phyloP scores from a whole-genome alignment of 2,797 vertebrate genomes.

The Acanthis flammea region DNA sequence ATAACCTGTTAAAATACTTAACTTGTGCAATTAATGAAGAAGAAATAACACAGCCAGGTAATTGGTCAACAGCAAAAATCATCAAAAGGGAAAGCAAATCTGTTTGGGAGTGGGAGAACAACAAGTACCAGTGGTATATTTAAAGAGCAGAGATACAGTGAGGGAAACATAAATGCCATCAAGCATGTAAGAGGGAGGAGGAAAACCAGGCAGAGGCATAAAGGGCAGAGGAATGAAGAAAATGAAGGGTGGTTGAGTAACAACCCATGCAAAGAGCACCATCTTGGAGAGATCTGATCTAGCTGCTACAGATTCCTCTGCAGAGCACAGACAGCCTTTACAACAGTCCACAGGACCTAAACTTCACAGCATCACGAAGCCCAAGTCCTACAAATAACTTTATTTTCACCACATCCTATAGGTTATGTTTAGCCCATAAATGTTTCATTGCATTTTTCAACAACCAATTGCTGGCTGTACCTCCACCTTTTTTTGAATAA shows the following conservation, averaged over 20 bases:
- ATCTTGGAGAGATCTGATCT: neutral
- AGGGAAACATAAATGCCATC: neutral
- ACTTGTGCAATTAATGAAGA: neutral
- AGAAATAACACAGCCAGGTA: neutral
- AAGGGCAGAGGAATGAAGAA: conserved; percentile 9
- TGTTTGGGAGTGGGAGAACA: neutral
- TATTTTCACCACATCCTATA: neutral
- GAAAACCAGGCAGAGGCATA: neutral
- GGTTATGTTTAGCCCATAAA: neutral
- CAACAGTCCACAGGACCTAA: neutral
- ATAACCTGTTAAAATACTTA: neutral
- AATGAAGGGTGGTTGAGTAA: neutral
- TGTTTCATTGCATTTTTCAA: neutral
- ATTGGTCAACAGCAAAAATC: neutral
- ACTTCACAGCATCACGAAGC: neutral
- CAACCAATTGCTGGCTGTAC: neutral
- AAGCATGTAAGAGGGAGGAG: neutral
- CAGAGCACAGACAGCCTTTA: neutral
- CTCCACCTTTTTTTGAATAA: neutral
- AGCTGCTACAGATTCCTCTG: neutral
- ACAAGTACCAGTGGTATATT: neutral
- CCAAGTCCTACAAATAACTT: neutral
- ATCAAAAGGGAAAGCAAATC: neutral
- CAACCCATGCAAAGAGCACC: neutral
- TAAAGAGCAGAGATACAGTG: neutral